Evolutionary conservation across 2,888 invertebrate species (phyloP).

Genomic region (Keiferia lycopersicella): DNA sequence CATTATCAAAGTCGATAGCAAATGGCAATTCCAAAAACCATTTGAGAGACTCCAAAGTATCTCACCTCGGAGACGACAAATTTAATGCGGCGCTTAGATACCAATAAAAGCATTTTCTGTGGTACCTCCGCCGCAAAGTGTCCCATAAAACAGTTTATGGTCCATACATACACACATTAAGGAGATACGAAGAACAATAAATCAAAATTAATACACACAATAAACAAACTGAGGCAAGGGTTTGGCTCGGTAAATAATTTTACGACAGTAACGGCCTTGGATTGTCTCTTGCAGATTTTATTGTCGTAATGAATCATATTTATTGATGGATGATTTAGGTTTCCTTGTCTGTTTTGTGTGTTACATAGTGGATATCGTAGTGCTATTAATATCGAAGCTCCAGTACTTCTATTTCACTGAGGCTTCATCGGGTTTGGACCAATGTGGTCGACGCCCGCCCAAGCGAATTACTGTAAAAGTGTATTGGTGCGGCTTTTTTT

Average conservation of each 20-base stretch:
- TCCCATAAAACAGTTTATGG: slow-evolving; percentile 74
- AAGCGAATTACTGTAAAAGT: not conserved
- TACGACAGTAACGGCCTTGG: slow-evolving; percentile 67
- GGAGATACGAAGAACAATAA: slow-evolving; percentile 71
- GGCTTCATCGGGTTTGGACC: not conserved
- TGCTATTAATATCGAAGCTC: slow-evolving; percentile 36
- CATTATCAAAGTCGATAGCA: not conserved
- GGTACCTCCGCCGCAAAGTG: slow-evolving; percentile 68
- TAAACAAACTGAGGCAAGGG: slow-evolving; percentile 66
- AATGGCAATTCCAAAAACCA: not conserved
- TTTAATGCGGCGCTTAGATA: slow-evolving; percentile 65
- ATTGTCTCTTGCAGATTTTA: slow-evolving; percentile 67
- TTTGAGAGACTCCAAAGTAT: slow-evolving; percentile 37
- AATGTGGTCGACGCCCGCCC: not conserved
- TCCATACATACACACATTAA: slow-evolving; percentile 74
- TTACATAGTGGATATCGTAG: slow-evolving; percentile 59
- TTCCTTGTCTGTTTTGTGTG: slow-evolving; percentile 14
- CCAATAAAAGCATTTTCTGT: slow-evolving; percentile 71
- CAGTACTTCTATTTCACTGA: not conserved
- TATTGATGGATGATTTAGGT: slow-evolving; percentile 31
- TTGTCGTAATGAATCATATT: slow-evolving; percentile 54
- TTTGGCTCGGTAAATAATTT: slow-evolving; percentile 68
- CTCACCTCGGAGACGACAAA: slow-evolving; percentile 52
- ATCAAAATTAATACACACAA: slow-evolving; percentile 68
- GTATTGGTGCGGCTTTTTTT: too few species aligned